phyloP scores from a whole-genome alignment of 1,140 invertebrate genomes.

The Bursaphelenchus mucronatus region DNA sequence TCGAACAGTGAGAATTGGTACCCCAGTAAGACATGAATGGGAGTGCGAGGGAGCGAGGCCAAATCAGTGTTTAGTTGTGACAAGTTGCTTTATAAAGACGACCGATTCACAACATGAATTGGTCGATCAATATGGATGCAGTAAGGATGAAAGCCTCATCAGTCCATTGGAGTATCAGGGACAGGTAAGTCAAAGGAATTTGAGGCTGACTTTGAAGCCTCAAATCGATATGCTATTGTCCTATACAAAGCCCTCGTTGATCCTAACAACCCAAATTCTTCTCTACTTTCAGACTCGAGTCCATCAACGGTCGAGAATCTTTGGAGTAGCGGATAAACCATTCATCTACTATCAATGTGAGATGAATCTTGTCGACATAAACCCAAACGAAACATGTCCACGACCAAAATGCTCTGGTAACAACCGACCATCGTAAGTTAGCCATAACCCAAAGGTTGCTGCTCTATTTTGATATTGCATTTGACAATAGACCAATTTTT shows the following conservation, averaged over 20 bases:
- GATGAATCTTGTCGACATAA: conserved; percentile 28
- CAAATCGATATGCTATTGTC: too few species aligned
- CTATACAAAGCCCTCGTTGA: not conserved
- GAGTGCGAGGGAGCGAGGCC: conserved; percentile 16
- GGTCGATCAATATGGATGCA: conserved; percentile 38
- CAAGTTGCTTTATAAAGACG: conserved; percentile 37
- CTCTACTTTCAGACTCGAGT: conserved; percentile 23
- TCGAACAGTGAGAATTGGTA: conserved; percentile 19
- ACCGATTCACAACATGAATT: conserved; percentile 30
- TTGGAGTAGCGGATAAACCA: conserved; percentile 28
- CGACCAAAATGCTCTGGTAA: conserved; percentile 9
- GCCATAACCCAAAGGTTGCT: too few species aligned
- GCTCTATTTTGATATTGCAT: too few species aligned
- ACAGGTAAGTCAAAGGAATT: conserved; percentile 11
- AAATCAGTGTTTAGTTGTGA: conserved; percentile 34
- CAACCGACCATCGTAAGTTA: too few species aligned
- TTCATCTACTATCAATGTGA: conserved; percentile 29
- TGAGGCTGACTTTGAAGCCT: not conserved
- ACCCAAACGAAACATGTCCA: conserved; percentile 12
- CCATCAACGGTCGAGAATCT: conserved; percentile 15
- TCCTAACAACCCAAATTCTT: not conserved
- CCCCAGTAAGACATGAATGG: conserved; percentile 36
- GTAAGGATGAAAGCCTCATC: conserved; percentile 30
- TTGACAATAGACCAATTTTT: too few species aligned
- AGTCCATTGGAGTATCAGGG: conserved; percentile 32